These are phyloP conservation scores for Nephotettix cincticeps DNA, from an alignment of 1,140 invertebrate genomes.

Conservation along the genomic window DNA sequence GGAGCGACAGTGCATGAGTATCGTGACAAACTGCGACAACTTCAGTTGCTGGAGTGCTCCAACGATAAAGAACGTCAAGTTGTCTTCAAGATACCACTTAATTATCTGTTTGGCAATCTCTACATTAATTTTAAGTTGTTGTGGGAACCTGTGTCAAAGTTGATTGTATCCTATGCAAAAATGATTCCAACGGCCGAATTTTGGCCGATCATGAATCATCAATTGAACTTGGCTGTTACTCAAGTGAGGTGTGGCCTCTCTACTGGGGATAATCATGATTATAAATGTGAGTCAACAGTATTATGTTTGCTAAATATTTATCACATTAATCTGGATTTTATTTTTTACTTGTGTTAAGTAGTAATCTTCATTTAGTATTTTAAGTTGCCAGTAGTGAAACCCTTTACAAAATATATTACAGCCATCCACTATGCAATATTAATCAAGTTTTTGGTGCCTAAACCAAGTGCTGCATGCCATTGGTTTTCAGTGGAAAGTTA, in stretches of 20 bases:
- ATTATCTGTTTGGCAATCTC: constrained; percentile 77
- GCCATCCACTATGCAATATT: too few species aligned
- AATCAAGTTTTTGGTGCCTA: too few species aligned
- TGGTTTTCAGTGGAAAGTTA: too few species aligned
- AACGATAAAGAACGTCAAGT: not conserved
- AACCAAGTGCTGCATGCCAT: too few species aligned
- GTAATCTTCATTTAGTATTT: too few species aligned
- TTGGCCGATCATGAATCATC: constrained; percentile 71
- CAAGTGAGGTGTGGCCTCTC: not conserved
- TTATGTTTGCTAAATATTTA: too few species aligned
- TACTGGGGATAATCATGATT: not conserved
- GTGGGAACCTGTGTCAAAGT: constrained; percentile 78
- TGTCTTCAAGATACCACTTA: constrained; percentile 53
- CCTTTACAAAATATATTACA: too few species aligned
- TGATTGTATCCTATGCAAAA: constrained; percentile 71
- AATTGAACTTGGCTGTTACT: constrained; percentile 55
- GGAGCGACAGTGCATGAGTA: constrained; percentile 70
- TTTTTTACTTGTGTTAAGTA: too few species aligned
- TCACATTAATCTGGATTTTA: too few species aligned
- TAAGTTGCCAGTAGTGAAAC: too few species aligned
- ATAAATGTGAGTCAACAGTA: not conserved
- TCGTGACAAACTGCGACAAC: constrained; percentile 67
- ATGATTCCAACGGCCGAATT: constrained; percentile 64
- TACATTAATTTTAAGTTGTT: constrained; percentile 86
- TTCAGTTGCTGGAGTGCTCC: constrained; percentile 65